phyloP scores from a whole-genome alignment of 2,113 vertebrate species.

The Conger conger region DNA sequence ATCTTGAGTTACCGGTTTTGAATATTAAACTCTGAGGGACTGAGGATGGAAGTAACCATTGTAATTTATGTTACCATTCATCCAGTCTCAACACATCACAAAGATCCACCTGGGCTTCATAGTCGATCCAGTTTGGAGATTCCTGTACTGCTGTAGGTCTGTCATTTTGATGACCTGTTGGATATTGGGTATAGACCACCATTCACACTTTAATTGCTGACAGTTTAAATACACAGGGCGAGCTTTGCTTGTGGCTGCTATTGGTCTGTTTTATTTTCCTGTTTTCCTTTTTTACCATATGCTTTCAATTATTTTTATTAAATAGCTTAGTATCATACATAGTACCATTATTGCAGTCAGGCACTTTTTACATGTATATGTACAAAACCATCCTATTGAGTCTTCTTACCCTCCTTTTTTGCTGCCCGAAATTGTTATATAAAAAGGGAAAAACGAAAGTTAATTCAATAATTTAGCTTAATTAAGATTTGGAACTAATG shows the following conservation, averaged over 20 bases:
- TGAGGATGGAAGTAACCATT: neutral
- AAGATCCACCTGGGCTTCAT: neutral
- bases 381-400: neutral
- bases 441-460: neutral
- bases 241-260: constrained; percentile 18
- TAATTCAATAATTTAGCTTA: too few species aligned
- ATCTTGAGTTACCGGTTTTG: too few species aligned
- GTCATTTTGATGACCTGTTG: neutral
- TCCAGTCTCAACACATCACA: neutral
- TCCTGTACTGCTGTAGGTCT: neutral
- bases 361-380: neutral
- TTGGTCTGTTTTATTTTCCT: constrained; percentile 5
- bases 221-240: constrained; percentile 44
- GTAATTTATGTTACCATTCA: neutral
- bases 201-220: constrained; percentile 19
- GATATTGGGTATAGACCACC: neutral
- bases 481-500: neutral
- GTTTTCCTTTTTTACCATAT: neutral
- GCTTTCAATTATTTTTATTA: constrained; percentile 5
- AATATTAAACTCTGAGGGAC: too few species aligned
- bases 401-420: neutral
- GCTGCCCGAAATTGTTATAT: neutral
- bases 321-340: neutral
- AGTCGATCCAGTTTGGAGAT: neutral
- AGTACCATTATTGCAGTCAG: constrained; percentile 8